Evolutionary conservation across 53 echinoderm and acorn worm genomes (phyloP), one percentile per base, ranked within the genome.

Genomic region (Luidia sarsii): DNA sequence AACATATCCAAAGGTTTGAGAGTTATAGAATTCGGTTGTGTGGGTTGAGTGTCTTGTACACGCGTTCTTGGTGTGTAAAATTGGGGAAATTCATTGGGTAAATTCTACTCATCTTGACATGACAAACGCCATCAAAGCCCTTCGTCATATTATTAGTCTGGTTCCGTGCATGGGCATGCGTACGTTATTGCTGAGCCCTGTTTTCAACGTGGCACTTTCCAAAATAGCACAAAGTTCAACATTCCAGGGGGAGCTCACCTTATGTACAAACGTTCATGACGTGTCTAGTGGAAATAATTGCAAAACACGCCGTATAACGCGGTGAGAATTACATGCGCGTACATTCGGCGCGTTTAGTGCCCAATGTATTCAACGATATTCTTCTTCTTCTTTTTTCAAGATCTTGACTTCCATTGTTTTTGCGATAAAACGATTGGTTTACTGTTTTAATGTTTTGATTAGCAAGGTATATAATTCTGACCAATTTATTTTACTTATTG

Each of bases 181-280:
- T 60, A 61, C 45, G 9, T 19, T 59, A 29, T 41, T 41, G 41
- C 48, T 45, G 39, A n/a, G n/a, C n/a, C n/a, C 45, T 21, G 30
- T 77, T 77, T 77, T 77, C 77, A 77, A 77, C 77, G 77, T 77
- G 77, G 77, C 77, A 77, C 61, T 77, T 60, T 57, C 33, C 56
- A 77, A 75, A 77, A 77, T 77, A 77, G 29, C 61, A 61, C 33
- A 60, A 77, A 60, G 60, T 59, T 77, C 19, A 37, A 46, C 32
- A 60, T 41, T 32, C 28, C 62, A 46, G 77, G 77, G 77, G 77
- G 46, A 77, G 61, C 77, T 46, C 61, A 20, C 32, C 61, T 22
- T 77, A 61, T 77, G 30, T 56, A 49, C 50, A 0, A 10, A n/a
- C 7, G 41, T 41, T 6, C 41, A 41, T 41, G 11, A 7, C 41